Evolutionary conservation across 92 coral and sea anemone genomes (phyloP), one percentile per base, ranked within the genome.

Genomic region (Actinernus sp.): DNA sequence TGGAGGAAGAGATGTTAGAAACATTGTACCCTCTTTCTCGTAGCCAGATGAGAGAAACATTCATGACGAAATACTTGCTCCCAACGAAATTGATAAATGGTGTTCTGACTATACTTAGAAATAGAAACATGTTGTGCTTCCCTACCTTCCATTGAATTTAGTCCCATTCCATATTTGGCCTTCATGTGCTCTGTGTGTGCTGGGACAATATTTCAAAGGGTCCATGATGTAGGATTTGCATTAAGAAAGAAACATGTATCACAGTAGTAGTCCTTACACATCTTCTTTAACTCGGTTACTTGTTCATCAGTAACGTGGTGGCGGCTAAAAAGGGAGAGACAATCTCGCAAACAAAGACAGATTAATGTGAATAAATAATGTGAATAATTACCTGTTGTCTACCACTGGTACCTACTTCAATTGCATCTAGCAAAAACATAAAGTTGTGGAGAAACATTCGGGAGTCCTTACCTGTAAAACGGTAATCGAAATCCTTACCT

Each of bases 111-210:
- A 31, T 52, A 76, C 31, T 55, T 51, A 8, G 66, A 14, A 17
- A 74, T 51, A 30, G 28, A 34, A 10, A 73, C 63, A 31, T 73
- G 80, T 33, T 73, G 62, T 53, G 66, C 83, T 63, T 78, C 78
- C 28, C 85, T 22, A 13, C 84, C 78, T 49, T 77, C 84, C 78
- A 77, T 77, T 1, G 84, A 77, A 30, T 67, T 77, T 19, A 77
- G 47, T 1, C 78, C 84, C 58, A 40, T 57, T 4, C 47, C 84
- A 57, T 77, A 77, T 57, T 56, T 55, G 1, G 27, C 6, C 20
- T 38, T 33, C 84, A 77, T 77, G 46, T 76, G 58, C 38, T 46
- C 14, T 12, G 78, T 44, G 44, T 76, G 83, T 19, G 57, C 59
- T 21, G 83, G 83, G 21, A 76, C 83, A 37, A 76, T 46, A 20